phyloP scores from a whole-genome alignment of 1,140 invertebrate species.

The Lordiphosa clarofinis region DNA sequence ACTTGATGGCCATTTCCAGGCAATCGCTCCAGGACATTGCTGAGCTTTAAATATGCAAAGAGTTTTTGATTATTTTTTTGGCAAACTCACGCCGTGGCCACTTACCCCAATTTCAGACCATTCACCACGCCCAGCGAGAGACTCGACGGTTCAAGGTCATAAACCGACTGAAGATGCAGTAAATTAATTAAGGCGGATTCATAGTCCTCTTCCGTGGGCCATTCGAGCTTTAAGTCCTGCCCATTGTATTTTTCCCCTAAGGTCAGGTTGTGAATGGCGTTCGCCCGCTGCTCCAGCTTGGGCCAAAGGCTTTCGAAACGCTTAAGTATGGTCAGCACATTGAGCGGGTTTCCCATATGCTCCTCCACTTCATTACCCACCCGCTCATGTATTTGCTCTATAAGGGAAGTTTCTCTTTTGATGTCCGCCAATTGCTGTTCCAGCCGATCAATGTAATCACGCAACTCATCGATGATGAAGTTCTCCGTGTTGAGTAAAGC shows the following conservation, averaged over 20 bases:
- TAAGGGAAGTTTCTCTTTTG: slow-evolving; percentile 59
- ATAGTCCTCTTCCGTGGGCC: slow-evolving; percentile 65
- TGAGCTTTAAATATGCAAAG: slow-evolving; percentile 44
- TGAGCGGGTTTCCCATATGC: slow-evolving; percentile 96
- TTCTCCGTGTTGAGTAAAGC: slow-evolving; percentile 43
- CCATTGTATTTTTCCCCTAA: background rate
- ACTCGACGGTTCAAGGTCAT: slow-evolving; percentile 50
- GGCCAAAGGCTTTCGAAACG: slow-evolving; percentile 94
- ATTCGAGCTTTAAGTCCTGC: slow-evolving; percentile 1
- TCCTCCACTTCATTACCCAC: slow-evolving; percentile 88
- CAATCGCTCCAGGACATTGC: slow-evolving; percentile 75
- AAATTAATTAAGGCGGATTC: slow-evolving; percentile 52
- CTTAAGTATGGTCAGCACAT: slow-evolving; percentile 97
- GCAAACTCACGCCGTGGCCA: background rate
- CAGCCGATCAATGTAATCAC: slow-evolving; percentile 46
- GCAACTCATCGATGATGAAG: slow-evolving; percentile 39
- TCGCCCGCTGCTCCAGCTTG: slow-evolving; percentile 37
- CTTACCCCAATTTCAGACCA: slow-evolving; percentile 68
- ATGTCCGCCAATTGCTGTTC: slow-evolving; percentile 37
- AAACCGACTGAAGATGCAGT: slow-evolving; percentile 62
- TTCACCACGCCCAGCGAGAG: slow-evolving; percentile 62
- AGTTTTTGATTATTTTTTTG: slow-evolving; percentile 33
- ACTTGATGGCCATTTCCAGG: slow-evolving; percentile 62
- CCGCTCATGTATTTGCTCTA: slow-evolving; percentile 86
- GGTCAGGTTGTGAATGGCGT: slow-evolving; percentile 18